Conservation (phyloP, 35 echinoderm and acorn worm genomes). For the Acanthaster planci region DNA sequence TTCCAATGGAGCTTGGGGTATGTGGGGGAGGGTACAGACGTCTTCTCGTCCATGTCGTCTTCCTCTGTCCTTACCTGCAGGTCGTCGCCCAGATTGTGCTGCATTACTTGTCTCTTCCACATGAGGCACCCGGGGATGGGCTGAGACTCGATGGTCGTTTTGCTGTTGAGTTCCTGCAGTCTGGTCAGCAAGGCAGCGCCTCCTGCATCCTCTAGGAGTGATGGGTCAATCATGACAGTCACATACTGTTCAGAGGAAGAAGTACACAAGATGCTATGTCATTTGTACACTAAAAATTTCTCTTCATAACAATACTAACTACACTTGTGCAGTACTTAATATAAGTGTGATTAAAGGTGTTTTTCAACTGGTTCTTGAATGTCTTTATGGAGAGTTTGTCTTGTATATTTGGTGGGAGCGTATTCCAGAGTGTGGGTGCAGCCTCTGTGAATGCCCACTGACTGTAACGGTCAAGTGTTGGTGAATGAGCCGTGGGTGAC, state of each 20-base stretch:
- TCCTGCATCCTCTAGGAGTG: constrained; percentile 51
- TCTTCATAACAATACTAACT: background rate
- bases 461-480: too few relatives aligned
- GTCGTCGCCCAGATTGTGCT: constrained; percentile 71
- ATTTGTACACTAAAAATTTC: background rate
- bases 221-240: constrained; percentile 60
- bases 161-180: constrained; percentile 71
- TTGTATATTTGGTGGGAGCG: too few relatives aligned
- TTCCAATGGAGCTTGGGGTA: too few relatives aligned
- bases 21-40: too few relatives aligned
- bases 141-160: constrained; percentile 59
- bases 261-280: background rate
- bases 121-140: constrained; percentile 59
- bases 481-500: too few relatives aligned
- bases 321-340: background rate
- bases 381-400: too few relatives aligned
- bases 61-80: constrained; percentile 57
- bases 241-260: constrained; percentile 45
- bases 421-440: too few relatives aligned
- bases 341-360: background rate
- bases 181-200: constrained; percentile 71
- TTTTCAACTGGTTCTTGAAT: background rate
- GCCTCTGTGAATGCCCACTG: too few relatives aligned
- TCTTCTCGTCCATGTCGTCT: too few relatives aligned
- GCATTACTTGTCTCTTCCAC: constrained; percentile 66